Conservation (phyloP, 2,888 invertebrate species). For the Cataglyphis livida region DNA sequence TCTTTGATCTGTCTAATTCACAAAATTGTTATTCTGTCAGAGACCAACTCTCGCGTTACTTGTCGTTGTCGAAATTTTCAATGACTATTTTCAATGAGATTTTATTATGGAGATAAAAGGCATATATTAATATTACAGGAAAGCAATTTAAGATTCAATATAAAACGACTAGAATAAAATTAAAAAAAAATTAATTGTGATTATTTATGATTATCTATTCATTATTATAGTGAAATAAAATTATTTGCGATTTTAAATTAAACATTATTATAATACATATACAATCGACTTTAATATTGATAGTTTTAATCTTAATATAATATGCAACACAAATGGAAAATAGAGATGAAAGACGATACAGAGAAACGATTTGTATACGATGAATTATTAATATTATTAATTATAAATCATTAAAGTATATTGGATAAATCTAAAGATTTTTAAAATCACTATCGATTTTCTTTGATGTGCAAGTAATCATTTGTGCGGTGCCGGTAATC, state of each 20-base stretch:
- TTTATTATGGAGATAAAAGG: not conserved
- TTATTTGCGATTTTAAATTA: not conserved
- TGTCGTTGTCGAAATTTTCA: conserved; percentile 46
- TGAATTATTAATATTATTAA: not conserved
- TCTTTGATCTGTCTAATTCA: conserved; percentile 82
- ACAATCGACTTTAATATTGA: conserved; percentile 2
- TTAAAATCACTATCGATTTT: not conserved
- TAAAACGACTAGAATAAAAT: not conserved
- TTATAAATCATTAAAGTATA: not conserved
- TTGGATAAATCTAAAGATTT: not conserved
- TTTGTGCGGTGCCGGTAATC: conserved; percentile 58
- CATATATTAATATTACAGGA: not conserved
- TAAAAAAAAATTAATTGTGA: not conserved
- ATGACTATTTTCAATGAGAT: not conserved
- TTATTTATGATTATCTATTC: not conserved
- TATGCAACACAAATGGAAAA: not conserved
- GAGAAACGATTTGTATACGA: not conserved
- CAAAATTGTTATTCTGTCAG: conserved; percentile 83
- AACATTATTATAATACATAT: not conserved
- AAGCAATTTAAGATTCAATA: not conserved
- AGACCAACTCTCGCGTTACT: conserved; percentile 59
- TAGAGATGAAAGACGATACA: not conserved
- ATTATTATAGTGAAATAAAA: not conserved
- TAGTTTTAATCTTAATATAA: conserved; percentile 9
- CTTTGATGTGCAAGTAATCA: conserved; percentile 2